Conservation (phyloP, 1,140 invertebrate genomes). For the Drosophila ercepeae region DNA sequence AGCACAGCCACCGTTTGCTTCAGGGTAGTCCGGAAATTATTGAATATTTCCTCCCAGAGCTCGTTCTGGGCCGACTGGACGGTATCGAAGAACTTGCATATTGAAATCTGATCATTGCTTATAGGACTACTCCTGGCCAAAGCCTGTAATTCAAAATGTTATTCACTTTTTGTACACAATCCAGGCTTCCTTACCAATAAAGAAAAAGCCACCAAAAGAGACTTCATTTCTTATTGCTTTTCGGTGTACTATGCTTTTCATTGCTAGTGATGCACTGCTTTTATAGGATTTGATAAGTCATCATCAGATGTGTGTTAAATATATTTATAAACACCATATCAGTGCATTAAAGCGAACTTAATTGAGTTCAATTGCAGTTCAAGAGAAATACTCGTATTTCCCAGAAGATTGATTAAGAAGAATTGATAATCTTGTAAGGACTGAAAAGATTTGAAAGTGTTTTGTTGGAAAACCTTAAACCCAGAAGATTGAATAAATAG, state of each 20-base stretch:
- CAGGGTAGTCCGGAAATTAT: background rate
- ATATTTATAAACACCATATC: background rate
- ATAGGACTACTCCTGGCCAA: background rate
- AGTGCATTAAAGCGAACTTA: background rate
- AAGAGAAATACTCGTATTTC: background rate
- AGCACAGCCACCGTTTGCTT: too few species aligned
- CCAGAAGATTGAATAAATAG: too few species aligned
- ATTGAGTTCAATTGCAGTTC: background rate
- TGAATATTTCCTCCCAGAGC: background rate
- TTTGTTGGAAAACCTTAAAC: background rate
- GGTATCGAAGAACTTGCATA: background rate
- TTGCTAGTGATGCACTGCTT: background rate
- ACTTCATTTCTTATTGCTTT: background rate
- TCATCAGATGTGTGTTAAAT: background rate
- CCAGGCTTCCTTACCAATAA: slow-evolving; percentile 3
- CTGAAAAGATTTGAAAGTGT: too few species aligned
- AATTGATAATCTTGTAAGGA: too few species aligned
- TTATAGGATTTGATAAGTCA: slow-evolving; percentile 3
- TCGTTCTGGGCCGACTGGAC: background rate
- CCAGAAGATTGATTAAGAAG: too few species aligned
- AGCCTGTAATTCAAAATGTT: background rate
- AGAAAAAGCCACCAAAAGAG: background rate
- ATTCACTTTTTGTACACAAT: background rate
- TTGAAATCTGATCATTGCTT: background rate
- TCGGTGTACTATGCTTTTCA: background rate